Conservation (phyloP, 1,140 invertebrate species). For the Halesus radiatus region DNA sequence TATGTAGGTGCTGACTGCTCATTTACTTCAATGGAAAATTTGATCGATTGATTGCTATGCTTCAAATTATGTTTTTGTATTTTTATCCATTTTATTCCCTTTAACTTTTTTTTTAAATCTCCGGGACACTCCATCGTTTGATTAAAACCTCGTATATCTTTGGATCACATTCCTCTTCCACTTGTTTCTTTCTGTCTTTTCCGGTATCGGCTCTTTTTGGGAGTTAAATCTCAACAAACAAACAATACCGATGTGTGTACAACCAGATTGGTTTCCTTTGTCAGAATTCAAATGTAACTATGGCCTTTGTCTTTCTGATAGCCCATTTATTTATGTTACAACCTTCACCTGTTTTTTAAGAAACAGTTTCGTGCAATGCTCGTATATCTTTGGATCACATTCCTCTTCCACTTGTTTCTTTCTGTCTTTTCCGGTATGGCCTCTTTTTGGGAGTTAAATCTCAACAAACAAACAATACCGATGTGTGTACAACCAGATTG, state of each 20-base stretch:
- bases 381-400: slow-evolving; percentile 2
- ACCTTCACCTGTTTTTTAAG: too few species aligned
- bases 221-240: too few species aligned
- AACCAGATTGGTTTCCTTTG: background rate
- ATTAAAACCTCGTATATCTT: slow-evolving; percentile 9
- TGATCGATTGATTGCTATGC: too few species aligned
- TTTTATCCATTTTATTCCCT: too few species aligned
- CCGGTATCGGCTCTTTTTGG: background rate
- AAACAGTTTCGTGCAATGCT: background rate
- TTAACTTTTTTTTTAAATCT: background rate
- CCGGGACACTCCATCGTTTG: slow-evolving; percentile 12
- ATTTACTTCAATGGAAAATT: too few species aligned
- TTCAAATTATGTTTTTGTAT: too few species aligned
- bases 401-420: background rate
- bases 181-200: background rate
- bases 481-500: background rate
- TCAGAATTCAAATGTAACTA: background rate
- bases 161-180: slow-evolving; percentile 2
- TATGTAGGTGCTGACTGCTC: too few species aligned
- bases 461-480: too few species aligned
- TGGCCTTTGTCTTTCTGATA: background rate
- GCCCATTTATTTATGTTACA: background rate
- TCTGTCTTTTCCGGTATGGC: background rate
- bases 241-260: background rate
- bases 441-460: too few species aligned